Conservation (phyloP, 2,888 invertebrate species). For the Ichneumon xanthorius region DNA sequence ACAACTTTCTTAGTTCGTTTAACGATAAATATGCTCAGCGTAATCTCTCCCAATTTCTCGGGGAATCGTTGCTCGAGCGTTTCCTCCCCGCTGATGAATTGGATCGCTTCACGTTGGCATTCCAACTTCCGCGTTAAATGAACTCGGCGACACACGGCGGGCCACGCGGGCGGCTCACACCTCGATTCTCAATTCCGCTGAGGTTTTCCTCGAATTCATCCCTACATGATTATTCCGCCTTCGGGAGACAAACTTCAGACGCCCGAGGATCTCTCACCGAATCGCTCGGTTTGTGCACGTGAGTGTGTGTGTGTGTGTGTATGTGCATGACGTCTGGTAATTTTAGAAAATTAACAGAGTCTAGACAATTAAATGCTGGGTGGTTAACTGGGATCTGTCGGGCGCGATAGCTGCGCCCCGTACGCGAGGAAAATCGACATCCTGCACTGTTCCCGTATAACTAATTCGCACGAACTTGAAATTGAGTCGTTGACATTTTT, state of each 20-base stretch:
- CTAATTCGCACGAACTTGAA: constrained; percentile 1
- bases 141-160: not conserved
- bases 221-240: not conserved
- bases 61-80: not conserved
- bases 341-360: constrained; percentile 2
- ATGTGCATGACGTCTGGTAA: not conserved
- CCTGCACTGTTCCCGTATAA: not conserved
- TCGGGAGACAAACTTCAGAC: not conserved
- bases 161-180: not conserved
- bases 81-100: not conserved
- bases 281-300: not conserved
- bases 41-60: not conserved
- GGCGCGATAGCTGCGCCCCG: not conserved
- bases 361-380: not conserved
- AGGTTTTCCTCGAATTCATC: not conserved
- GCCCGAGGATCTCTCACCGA: not conserved
- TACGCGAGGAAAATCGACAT: constrained; percentile 29
- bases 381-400: not conserved
- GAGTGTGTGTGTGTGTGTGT: not conserved
- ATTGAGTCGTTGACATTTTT: not conserved
- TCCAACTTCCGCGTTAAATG: not conserved
- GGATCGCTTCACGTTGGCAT: not conserved
- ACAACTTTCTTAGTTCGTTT: constrained; percentile 5
- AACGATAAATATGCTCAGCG: not conserved
- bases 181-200: not conserved